These are phyloP conservation scores for Mungos mungo DNA, from an alignment of 2,113 vertebrate species.

Conservation along the genomic window DNA sequence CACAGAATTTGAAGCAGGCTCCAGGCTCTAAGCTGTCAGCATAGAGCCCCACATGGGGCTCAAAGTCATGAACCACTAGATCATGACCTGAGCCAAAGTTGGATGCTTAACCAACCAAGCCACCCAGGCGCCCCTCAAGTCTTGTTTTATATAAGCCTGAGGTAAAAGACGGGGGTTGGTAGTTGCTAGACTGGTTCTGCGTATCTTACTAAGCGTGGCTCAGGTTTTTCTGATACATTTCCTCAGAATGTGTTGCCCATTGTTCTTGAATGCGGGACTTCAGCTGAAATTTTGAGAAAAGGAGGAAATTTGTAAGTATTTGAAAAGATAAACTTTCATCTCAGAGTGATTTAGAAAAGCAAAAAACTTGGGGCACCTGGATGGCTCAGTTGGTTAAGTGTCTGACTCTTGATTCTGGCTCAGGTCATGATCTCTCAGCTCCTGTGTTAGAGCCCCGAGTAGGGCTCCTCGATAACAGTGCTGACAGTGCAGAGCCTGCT, in stretches of 20 bases:
- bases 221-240: neutral
- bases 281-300: slow-evolving; percentile 14
- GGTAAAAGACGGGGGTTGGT: neutral
- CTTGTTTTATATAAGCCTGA: neutral
- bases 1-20: too few relatives aligned
- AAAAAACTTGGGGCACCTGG: neutral
- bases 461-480: too few relatives aligned
- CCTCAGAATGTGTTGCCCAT: neutral
- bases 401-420: neutral
- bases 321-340: neutral
- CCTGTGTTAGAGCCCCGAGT: too few relatives aligned
- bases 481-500: too few relatives aligned
- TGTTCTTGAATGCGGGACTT: neutral
- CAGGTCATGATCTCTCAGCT: neutral
- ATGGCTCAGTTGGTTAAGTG: neutral
- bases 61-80: too few relatives aligned
- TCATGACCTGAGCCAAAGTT: too few relatives aligned
- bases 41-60: too few relatives aligned
- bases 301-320: neutral
- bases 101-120: too few relatives aligned
- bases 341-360: neutral
- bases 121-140: neutral
- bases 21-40: too few relatives aligned
- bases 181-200: slow-evolving; percentile 53
- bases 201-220: neutral